These are phyloP conservation scores for Anguilla pacifica DNA, from an alignment of 2,797 vertebrate species.

Conservation along the genomic window DNA sequence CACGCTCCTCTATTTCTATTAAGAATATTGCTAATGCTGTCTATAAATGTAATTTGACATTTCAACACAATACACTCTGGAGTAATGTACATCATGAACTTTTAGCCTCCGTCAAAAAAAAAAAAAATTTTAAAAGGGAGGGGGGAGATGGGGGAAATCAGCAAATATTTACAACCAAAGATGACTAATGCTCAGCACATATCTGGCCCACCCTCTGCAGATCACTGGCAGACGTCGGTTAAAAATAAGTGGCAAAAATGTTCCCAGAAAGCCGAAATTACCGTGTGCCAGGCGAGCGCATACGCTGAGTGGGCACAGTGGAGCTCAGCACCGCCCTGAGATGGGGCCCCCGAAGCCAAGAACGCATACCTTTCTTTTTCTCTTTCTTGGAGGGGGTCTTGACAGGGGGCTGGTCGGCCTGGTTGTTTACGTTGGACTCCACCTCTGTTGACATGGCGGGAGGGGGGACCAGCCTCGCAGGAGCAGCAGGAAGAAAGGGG, in stretches of 20 bases:
- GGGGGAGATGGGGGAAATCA: not conserved
- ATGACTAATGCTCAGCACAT: not conserved
- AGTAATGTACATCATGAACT: not conserved
- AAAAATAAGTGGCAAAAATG: slow-evolving; percentile 25
- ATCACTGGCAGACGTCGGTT: not conserved
- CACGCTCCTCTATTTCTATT: not conserved
- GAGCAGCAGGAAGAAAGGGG: slow-evolving; percentile 33
- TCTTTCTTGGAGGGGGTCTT: slow-evolving; percentile 77
- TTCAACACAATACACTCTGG: not conserved
- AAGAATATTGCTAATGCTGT: not conserved
- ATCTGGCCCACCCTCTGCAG: not conserved
- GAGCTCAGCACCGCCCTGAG: not conserved
- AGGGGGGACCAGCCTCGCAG: slow-evolving; percentile 49
- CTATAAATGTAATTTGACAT: not conserved
- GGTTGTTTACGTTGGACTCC: slow-evolving; percentile 63
- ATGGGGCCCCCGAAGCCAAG: not conserved
- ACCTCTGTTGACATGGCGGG: slow-evolving; percentile 78
- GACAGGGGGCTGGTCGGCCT: slow-evolving; percentile 64
- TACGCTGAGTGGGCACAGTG: not conserved
- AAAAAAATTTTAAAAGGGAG: too few relatives aligned
- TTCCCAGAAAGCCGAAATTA: slow-evolving; percentile 26
- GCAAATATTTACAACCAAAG: not conserved
- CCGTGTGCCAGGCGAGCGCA: not conserved
- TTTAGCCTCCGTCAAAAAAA: not conserved
- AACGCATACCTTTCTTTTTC: slow-evolving; percentile 79